Evolutionary conservation across 2,797 vertebrate species (phyloP).

Genomic region (Chloroceryle amazona): DNA sequence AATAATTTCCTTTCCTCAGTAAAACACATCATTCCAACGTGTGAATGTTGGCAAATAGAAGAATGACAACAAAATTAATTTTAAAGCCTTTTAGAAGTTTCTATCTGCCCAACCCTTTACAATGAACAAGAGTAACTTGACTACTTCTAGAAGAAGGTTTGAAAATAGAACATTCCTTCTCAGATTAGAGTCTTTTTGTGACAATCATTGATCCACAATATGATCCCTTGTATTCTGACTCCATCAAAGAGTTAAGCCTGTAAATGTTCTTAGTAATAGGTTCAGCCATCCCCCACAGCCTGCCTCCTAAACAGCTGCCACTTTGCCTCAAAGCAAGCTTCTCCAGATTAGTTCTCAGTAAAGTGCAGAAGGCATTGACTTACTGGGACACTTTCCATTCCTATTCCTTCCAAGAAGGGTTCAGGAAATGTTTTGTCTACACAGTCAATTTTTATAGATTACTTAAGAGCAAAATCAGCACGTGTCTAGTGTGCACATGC

Average conservation of each 20-base stretch:
- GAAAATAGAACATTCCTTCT: background rate
- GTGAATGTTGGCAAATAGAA: background rate
- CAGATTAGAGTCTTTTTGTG: background rate
- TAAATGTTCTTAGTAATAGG: background rate
- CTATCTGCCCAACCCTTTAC: background rate
- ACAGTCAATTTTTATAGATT: background rate
- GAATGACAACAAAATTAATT: background rate
- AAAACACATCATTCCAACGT: background rate
- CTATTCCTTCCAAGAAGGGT: background rate
- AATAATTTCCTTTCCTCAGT: background rate
- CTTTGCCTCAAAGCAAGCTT: background rate
- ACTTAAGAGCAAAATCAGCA: background rate
- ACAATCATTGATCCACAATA: background rate
- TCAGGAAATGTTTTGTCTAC: background rate
- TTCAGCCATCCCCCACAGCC: background rate
- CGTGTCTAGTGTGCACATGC: accelerated
- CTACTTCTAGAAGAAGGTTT: background rate
- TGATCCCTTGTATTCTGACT: background rate
- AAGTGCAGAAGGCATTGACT: background rate
- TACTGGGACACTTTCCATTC: accelerated
- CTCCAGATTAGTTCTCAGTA: background rate
- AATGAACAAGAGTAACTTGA: background rate
- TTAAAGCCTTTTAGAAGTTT: background rate
- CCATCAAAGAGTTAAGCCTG: background rate
- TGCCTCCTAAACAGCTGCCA: background rate